These are phyloP conservation scores for Agonopterix alstromeriana DNA, from an alignment of 2,888 invertebrate species.

Conservation along the genomic window DNA sequence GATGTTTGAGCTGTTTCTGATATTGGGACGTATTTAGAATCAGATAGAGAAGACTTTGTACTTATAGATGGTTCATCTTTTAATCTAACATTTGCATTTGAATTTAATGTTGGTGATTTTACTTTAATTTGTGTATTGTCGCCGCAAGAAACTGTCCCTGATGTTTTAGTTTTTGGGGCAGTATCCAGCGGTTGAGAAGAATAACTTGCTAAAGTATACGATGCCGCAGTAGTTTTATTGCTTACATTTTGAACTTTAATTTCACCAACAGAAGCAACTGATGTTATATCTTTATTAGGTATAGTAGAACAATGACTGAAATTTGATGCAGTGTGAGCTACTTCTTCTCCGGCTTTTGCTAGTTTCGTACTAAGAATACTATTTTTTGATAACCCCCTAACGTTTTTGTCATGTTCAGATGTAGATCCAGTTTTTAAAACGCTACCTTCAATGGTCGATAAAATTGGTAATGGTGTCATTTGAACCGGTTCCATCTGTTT, in stretches of 20 bases:
- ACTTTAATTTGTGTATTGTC: too few species aligned
- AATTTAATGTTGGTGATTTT: too few species aligned
- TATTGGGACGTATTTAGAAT: too few species aligned
- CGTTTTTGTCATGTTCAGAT: conserved; percentile 5
- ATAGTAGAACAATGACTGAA: neutral
- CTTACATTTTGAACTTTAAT: neutral
- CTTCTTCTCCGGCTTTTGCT: neutral
- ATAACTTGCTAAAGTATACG: neutral
- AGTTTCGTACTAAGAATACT: neutral
- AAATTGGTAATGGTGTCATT: conserved; percentile 54
- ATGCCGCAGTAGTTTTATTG: neutral
- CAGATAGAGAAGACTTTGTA: too few species aligned
- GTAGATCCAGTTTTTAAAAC: conserved; percentile 28
- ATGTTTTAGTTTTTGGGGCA: too few species aligned
- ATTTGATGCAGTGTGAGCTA: neutral
- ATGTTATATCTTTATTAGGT: neutral
- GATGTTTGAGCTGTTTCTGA: too few species aligned
- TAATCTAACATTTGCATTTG: too few species aligned
- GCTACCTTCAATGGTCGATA: conserved; percentile 53
- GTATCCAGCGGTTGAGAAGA: too few species aligned
- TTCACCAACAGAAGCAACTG: neutral
- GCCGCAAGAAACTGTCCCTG: too few species aligned
- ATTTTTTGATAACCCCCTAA: conserved; percentile 4
- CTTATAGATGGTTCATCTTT: too few species aligned
- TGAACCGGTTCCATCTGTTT: conserved; percentile 58